Evolutionary conservation across 1,140 invertebrate genomes (phyloP).

Genomic region (Heliconius hermathena): DNA sequence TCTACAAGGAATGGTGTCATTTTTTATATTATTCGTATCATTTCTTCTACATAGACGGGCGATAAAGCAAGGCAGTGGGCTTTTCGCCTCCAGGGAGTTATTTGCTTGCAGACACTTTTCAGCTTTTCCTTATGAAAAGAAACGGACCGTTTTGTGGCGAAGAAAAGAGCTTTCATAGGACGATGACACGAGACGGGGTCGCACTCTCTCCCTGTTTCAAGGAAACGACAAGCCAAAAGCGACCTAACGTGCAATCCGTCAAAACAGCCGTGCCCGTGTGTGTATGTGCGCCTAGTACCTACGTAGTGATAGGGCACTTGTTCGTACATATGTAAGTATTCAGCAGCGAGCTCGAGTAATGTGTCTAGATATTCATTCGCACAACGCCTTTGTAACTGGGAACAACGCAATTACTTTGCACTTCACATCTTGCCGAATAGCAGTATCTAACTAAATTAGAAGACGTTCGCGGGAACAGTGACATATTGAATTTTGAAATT

Average conservation of each 20-base stretch:
- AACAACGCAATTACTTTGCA: slow-evolving; percentile 66
- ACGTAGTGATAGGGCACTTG: slow-evolving; percentile 44
- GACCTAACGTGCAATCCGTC: slow-evolving; percentile 75
- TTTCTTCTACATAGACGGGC: slow-evolving; percentile 52
- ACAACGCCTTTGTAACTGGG: slow-evolving; percentile 52
- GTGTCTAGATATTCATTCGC: slow-evolving; percentile 64
- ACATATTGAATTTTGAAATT: slow-evolving; percentile 24
- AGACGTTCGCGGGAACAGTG: slow-evolving; percentile 38
- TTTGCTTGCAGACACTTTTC: slow-evolving; percentile 80
- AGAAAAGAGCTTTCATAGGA: slow-evolving; percentile 81
- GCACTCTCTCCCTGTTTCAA: slow-evolving; percentile 73
- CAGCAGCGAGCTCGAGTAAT: slow-evolving; percentile 43
- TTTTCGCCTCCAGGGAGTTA: slow-evolving; percentile 77
- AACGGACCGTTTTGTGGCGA: slow-evolving; percentile 79
- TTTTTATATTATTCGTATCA: slow-evolving; percentile 72
- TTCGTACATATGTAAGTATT: slow-evolving; percentile 29
- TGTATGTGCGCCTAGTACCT: slow-evolving; percentile 46
- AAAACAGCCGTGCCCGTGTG: slow-evolving; percentile 57
- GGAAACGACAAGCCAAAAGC: slow-evolving; percentile 73
- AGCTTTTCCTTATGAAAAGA: slow-evolving; percentile 80
- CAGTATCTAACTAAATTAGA: slow-evolving; percentile 47
- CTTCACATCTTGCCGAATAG: slow-evolving; percentile 50
- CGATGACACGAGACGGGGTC: slow-evolving; percentile 80
- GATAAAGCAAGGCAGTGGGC: slow-evolving; percentile 74
- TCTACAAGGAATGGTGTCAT: slow-evolving; percentile 48